These are phyloP conservation scores for Chrosomus eos DNA, from an alignment of 2,797 vertebrate genomes.

Conservation along the genomic window DNA sequence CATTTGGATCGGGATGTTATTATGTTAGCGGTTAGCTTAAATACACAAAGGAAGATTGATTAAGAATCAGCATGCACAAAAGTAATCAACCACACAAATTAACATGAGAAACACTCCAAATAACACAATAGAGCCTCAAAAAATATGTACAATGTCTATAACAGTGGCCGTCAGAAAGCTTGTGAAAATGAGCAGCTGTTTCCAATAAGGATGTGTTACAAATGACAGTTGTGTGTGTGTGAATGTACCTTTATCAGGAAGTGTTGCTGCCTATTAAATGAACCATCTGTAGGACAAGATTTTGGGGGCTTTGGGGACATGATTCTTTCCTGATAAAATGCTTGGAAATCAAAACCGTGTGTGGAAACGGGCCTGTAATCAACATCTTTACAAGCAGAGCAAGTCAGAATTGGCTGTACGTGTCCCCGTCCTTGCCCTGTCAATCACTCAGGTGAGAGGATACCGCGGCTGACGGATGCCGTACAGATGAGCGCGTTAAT, in stretches of 20 bases:
- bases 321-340: conserved; percentile 52
- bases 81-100: neutral
- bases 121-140: conserved; percentile 43
- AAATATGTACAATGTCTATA: conserved; percentile 50
- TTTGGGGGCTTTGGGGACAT: conserved; percentile 52
- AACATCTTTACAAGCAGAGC: conserved; percentile 57
- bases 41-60: conserved; percentile 33
- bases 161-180: conserved; percentile 49
- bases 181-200: conserved; percentile 62
- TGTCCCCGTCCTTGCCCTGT: conserved; percentile 48
- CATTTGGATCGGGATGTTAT: neutral
- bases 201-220: conserved; percentile 61
- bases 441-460: conserved; percentile 53
- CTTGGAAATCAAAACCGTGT: conserved; percentile 48
- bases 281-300: conserved; percentile 65
- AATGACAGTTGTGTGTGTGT: conserved; percentile 60
- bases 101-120: conserved; percentile 20
- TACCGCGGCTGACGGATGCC: conserved; percentile 23
- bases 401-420: conserved; percentile 38
- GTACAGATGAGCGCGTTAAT: conserved; percentile 19
- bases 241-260: conserved; percentile 61
- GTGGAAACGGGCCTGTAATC: conserved; percentile 45
- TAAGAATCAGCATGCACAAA: neutral
- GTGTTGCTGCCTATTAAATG: conserved; percentile 64
- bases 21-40: conserved; percentile 16